Evolutionary conservation across 37 sponge, comb jelly and placozoan genomes (phyloP), one percentile per base, ranked within the genome.

Genomic region (Halisarca cf. caerulea): DNA sequence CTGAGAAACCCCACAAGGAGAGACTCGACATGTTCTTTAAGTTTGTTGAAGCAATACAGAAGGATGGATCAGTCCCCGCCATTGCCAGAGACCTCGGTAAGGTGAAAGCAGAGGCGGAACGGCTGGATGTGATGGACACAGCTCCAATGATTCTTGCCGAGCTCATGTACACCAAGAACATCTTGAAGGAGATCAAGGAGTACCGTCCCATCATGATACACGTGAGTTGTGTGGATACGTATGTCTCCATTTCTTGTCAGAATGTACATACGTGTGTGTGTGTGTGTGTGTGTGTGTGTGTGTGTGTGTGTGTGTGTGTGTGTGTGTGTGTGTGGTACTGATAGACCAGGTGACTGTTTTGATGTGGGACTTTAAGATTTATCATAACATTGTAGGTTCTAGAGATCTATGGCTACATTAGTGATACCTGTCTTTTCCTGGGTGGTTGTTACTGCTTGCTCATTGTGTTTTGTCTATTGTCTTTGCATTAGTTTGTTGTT

Each of bases 51-150:
- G 96, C 89, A 37, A 72, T 84, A 30, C 91, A 91, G 78, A 83
- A 78, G 42, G 80, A 60, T 1, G 88, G 90, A 55, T 91, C 90
- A 6, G 59, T 85, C 2, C 60, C 85, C 43, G 80, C 72, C 28
- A 43, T 93, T 30, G 83, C 85, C 2, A 61, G 74, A 7, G 71
- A 72, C 23, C 72, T 89, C 30, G 38, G 66, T 53, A 93, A 87
- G 79, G 53, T 96, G 74, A 92, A 93, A 83, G 90, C 73, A 0
- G 99, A 99, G 78, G 99, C 99, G 6, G 94, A 95, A 82, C 69
- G 90, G 66, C 85, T 99, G 54, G 99, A 99, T 32, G 86, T 99
- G 54, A 82, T 93, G 69, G 98, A 99, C 85, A 96, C 89, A 82
- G 97, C 96, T 55, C 90, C 94, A 27, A 86, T 87, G 18, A 90